Evolutionary conservation across 2,888 invertebrate genomes (phyloP).

Genomic region (Yponomeuta plumbellus): DNA sequence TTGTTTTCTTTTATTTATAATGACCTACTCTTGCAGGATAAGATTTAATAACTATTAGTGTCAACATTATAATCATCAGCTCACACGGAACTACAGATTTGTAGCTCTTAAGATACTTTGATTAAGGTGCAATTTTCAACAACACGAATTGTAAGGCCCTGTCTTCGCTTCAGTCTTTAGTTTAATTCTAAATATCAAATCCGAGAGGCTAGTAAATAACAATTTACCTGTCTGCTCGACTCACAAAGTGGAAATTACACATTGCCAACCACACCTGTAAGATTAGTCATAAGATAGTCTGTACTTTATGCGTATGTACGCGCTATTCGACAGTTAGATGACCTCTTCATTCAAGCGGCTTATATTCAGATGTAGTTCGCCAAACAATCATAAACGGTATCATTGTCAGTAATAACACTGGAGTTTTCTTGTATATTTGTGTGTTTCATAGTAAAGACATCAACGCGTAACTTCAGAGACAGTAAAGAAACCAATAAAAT

Average conservation of each 20-base stretch:
- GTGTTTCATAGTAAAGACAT: not conserved
- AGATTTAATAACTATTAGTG: too few relatives aligned
- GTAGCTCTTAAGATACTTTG: not conserved
- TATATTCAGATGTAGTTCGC: not conserved
- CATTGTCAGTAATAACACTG: too few relatives aligned
- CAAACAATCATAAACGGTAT: too few relatives aligned
- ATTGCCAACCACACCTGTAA: conserved; percentile 9
- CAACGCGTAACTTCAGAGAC: not conserved
- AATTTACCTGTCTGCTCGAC: conserved; percentile 13
- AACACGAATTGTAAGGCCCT: not conserved
- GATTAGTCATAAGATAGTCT: conserved; percentile 13
- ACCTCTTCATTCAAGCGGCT: not conserved
- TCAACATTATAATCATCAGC: too few relatives aligned
- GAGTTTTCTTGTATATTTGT: too few relatives aligned
- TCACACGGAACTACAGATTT: too few relatives aligned
- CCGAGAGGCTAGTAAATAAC: conserved; percentile 24
- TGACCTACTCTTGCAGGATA: too few relatives aligned
- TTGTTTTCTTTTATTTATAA: too few relatives aligned
- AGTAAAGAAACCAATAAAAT: not conserved
- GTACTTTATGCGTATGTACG: not conserved
- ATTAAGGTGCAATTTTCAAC: not conserved
- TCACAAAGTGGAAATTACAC: conserved; percentile 5
- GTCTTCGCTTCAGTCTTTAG: not conserved
- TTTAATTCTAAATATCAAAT: conserved; percentile 10
- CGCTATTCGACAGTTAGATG: not conserved